These are phyloP conservation scores for Bombus sylvicola DNA, from an alignment of 1,140 invertebrate species.

Conservation along the genomic window DNA sequence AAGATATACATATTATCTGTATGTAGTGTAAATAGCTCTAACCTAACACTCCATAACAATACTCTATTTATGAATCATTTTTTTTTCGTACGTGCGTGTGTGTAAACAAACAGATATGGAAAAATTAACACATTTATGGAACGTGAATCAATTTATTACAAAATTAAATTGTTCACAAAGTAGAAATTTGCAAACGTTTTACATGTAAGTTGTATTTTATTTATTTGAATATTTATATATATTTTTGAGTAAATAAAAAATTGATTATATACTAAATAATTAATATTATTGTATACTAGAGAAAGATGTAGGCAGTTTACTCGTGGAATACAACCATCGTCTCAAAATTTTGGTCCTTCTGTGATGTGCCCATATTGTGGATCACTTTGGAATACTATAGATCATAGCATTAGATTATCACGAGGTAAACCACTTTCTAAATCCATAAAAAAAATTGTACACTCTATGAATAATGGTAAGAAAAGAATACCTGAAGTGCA, in stretches of 20 bases:
- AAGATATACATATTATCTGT: background rate
- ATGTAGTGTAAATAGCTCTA: background rate
- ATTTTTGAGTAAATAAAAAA: constrained; percentile 20
- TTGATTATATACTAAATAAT: background rate
- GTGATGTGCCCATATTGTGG: constrained; percentile 77
- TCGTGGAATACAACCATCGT: constrained; percentile 59
- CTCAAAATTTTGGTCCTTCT: constrained; percentile 70
- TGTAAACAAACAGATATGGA: constrained; percentile 59
- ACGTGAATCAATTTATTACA: constrained; percentile 67
- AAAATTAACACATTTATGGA: constrained; percentile 70
- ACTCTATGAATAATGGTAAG: constrained; percentile 26
- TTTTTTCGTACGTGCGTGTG: background rate
- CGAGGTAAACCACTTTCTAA: constrained; percentile 65
- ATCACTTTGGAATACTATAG: constrained; percentile 70
- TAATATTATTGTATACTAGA: constrained; percentile 62
- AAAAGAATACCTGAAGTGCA: constrained; percentile 64
- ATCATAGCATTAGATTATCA: constrained; percentile 67
- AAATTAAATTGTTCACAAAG: constrained; percentile 50
- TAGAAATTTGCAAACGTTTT: constrained; percentile 63
- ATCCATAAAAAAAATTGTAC: constrained; percentile 63
- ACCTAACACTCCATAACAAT: background rate
- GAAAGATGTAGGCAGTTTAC: constrained; percentile 61
- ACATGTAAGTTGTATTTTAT: constrained; percentile 67
- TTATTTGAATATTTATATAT: constrained; percentile 25
- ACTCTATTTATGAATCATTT: background rate